These are phyloP conservation scores for Mythimna loreyi DNA, from an alignment of 2,888 invertebrate genomes.

Conservation along the genomic window DNA sequence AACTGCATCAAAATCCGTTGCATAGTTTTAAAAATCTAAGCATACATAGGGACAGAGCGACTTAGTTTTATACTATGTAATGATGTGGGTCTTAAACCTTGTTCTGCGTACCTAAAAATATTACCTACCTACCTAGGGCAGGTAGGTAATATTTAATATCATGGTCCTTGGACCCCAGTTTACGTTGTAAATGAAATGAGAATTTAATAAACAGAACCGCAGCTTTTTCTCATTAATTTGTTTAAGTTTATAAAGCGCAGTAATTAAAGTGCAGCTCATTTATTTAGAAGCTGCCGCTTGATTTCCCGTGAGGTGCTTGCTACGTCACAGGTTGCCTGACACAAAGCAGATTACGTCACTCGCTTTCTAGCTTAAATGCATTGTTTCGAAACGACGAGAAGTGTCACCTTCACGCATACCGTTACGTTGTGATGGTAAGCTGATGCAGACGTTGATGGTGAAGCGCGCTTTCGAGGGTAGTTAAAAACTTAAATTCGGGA, in stretches of 20 bases:
- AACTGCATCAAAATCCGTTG: no score
- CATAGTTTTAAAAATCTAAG: no score
- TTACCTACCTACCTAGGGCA: background rate
- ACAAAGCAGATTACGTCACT: background rate
- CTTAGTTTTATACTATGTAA: no score
- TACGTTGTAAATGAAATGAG: background rate
- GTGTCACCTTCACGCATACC: no score
- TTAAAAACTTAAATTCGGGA: no score
- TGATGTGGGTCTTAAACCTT: no score
- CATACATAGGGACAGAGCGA: no score
- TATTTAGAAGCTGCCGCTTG: constrained; percentile 31
- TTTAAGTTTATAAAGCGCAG: constrained; percentile 23
- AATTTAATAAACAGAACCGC: constrained; percentile 21
- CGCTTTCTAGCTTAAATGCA: background rate
- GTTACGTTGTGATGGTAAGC: no score
- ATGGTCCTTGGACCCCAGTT: background rate
- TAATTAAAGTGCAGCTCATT: constrained; percentile 43
- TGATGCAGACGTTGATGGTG: no score
- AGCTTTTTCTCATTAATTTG: constrained; percentile 17
- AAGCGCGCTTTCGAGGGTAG: no score
- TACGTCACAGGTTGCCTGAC: constrained; percentile 3
- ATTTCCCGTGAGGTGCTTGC: constrained; percentile 44
- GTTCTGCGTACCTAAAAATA: no score
- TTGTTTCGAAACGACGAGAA: background rate
- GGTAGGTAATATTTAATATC: background rate